Evolutionary conservation across 2,797 vertebrate genomes (phyloP).

Genomic region (Threskiornis aethiopicus): DNA sequence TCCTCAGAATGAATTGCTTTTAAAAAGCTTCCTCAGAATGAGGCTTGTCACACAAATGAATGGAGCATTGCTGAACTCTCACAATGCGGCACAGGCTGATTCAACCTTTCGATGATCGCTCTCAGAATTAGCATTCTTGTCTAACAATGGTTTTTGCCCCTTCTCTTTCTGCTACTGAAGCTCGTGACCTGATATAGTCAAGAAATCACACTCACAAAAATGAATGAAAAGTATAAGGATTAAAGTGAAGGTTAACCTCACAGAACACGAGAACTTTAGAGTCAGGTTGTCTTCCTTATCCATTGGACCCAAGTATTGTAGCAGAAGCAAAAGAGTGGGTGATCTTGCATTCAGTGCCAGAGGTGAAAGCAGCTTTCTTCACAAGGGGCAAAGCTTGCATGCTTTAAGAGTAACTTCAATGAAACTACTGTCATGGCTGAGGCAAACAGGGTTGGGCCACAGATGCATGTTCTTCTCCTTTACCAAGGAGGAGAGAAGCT

Average conservation of each 20-base stretch:
- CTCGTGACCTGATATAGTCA: neutral
- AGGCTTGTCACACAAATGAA: conserved; percentile 41
- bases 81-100: conserved; percentile 4
- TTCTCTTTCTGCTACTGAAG: conserved; percentile 10
- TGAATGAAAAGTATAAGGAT: conserved; percentile 16
- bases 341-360: neutral
- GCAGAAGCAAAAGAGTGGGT: neutral
- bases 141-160: conserved; percentile 22
- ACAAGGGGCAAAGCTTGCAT: neutral
- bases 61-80: conserved; percentile 28
- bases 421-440: neutral
- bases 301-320: neutral
- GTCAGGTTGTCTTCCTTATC: neutral
- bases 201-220: neutral
- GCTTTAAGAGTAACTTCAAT: neutral
- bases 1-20: conserved; percentile 14
- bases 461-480: neutral
- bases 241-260: conserved; percentile 42
- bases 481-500: neutral
- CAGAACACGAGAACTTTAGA: conserved; percentile 15
- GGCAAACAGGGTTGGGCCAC: neutral
- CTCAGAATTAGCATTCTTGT: conserved; percentile 49
- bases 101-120: neutral
- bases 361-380: conserved; percentile 32
- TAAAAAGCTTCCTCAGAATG: conserved; percentile 26